A percentile compares a stretch with the other conserved stretches of the same genome.
These are phyloP conservation scores for Wasmannia auropunctata DNA, from an alignment of 1,140 invertebrate species.

Conservation along the genomic window DNA sequence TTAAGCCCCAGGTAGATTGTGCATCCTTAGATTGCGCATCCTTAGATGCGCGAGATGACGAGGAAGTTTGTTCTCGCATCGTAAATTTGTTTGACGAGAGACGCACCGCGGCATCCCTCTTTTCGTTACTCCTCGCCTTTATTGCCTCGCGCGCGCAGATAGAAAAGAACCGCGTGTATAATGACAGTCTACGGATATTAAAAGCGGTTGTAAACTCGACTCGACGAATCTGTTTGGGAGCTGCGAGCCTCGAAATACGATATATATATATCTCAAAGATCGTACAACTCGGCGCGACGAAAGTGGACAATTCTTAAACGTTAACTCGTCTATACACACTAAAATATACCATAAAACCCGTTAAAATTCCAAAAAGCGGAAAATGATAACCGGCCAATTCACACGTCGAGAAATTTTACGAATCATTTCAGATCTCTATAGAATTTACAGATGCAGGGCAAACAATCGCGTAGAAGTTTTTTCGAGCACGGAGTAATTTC, in stretches of 20 bases:
- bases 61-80: constrained; percentile 48
- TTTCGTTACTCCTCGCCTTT: constrained; percentile 14
- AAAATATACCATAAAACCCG: constrained; percentile 31
- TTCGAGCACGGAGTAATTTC: background rate
- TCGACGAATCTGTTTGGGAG: constrained; percentile 35
- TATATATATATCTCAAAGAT: constrained; percentile 40
- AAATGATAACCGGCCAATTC: constrained; percentile 1
- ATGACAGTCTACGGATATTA: constrained; percentile 34
- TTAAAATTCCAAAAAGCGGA: background rate
- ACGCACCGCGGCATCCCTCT: background rate
- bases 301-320: constrained; percentile 17
- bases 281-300: background rate
- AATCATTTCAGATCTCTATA: background rate
- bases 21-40: no score
- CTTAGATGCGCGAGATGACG: constrained; percentile 36
- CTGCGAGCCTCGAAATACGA: background rate
- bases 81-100: constrained; percentile 50
- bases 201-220: constrained; percentile 42
- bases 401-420: background rate
- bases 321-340: constrained; percentile 18
- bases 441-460: background rate
- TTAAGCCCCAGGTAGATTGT: constrained; percentile 2
- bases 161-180: constrained; percentile 46
- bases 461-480: background rate
- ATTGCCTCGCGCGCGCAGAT: constrained; percentile 36